Conservation (phyloP, 2,888 invertebrate species). For the Celastrina argiolus region DNA sequence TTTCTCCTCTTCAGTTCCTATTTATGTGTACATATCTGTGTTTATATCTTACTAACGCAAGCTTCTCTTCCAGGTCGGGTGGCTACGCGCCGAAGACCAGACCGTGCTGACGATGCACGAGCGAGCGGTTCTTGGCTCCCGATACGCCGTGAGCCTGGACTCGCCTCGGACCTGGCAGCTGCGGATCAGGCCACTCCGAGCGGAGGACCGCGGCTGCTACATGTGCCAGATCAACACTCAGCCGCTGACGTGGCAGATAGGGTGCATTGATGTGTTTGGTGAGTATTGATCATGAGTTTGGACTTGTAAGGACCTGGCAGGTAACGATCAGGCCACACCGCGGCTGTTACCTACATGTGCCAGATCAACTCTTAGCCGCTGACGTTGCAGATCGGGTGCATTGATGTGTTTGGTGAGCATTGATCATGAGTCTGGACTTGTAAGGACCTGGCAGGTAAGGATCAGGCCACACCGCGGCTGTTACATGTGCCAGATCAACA, state of each 20-base stretch:
- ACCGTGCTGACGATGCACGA: slow-evolving; percentile 92
- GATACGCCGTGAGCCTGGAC: slow-evolving; percentile 90
- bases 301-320: slow-evolving; percentile 92
- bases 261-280: slow-evolving; percentile 94
- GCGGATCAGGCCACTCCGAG: slow-evolving; percentile 88
- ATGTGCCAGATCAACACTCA: slow-evolving; percentile 94
- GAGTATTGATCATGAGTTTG: slow-evolving; percentile 82
- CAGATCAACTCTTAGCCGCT: slow-evolving; percentile 92
- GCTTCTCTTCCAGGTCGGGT: slow-evolving; percentile 83
- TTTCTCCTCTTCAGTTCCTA: too few species aligned
- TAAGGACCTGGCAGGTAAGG: slow-evolving; percentile 91
- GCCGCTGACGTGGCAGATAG: slow-evolving; percentile 91
- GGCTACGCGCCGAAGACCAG: slow-evolving; percentile 93
- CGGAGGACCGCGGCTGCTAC: slow-evolving; percentile 91
- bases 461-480: slow-evolving; percentile 90
- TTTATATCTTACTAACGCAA: neutral
- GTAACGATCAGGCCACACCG: slow-evolving; percentile 89
- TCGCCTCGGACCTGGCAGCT: slow-evolving; percentile 91
- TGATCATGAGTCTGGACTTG: slow-evolving; percentile 89
- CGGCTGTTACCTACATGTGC: slow-evolving; percentile 94
- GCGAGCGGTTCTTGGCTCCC: slow-evolving; percentile 88
- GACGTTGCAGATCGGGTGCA: too few species aligned
- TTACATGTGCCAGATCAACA: slow-evolving; percentile 96
- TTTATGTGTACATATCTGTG: too few species aligned
- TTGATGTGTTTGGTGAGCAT: too few species aligned